A percentile compares a stretch with the other conserved stretches of the same genome.
These are phyloP conservation scores for Zeugodacus cucurbitae DNA, from an alignment of 1,140 invertebrate genomes.

Conservation along the genomic window DNA sequence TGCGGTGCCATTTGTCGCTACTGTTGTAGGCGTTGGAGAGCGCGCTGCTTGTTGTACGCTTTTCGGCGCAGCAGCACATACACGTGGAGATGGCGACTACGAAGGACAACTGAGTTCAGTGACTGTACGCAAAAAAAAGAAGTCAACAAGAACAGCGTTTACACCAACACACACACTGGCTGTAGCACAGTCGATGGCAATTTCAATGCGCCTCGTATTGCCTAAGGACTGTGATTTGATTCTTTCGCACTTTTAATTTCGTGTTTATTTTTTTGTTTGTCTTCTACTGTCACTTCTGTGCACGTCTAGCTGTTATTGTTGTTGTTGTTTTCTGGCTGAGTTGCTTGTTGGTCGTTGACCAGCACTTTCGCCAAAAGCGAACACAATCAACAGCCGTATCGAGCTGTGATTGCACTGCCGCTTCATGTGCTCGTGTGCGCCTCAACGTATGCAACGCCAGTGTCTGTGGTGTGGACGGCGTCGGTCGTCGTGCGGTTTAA, in stretches of 20 bases:
- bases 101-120: not conserved
- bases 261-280: not conserved
- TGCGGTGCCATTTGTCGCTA: not conserved
- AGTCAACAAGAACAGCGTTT: no score
- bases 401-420: not conserved
- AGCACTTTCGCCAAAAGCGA: not conserved
- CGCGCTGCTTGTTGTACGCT: conserved; percentile 37
- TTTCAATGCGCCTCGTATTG: not conserved
- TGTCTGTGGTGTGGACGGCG: conserved; percentile 11
- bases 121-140: not conserved
- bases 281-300: no score
- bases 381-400: not conserved
- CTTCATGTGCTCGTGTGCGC: no score
- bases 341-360: not conserved
- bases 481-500: not conserved
- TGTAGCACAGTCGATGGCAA: not conserved
- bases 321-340: not conserved
- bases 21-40: conserved; percentile 20
- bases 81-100: no score
- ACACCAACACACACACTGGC: not conserved
- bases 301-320: not conserved
- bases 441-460: not conserved
- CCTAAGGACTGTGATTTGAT: not conserved
- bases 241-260: not conserved
- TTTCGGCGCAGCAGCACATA: no score